phyloP scores from a whole-genome alignment of 2,888 invertebrate genomes.

The Griposia aprilina region DNA sequence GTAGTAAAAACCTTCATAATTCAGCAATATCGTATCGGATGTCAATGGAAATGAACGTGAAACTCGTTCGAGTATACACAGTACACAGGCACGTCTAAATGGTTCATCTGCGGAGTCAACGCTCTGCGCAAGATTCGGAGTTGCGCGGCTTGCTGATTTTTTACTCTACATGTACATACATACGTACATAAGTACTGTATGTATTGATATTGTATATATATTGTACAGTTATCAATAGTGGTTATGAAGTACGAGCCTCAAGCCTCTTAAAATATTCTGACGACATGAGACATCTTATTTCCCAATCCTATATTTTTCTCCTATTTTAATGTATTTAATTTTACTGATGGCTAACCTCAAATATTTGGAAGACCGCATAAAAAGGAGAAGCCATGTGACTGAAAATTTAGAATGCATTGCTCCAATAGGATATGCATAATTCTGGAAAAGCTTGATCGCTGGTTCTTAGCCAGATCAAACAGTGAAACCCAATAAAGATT shows the following conservation, averaged over 20 bases:
- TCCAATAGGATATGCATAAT: neutral
- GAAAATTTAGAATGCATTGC: neutral
- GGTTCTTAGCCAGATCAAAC: too few species aligned
- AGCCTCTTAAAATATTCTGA: neutral
- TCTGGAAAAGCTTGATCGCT: neutral
- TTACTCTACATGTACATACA: slow-evolving; percentile 51
- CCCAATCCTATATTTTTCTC: too few species aligned
- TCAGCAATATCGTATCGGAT: slow-evolving; percentile 2
- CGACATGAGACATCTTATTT: neutral
- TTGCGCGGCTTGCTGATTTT: slow-evolving; percentile 79
- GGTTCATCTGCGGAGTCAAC: slow-evolving; percentile 85
- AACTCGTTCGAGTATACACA: slow-evolving; percentile 82
- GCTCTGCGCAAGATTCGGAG: slow-evolving; percentile 81
- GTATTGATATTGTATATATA: slow-evolving; percentile 16
- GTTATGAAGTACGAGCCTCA: slow-evolving; percentile 20
- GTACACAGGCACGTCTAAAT: slow-evolving; percentile 77
- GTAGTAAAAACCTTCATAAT: neutral
- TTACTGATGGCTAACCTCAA: neutral
- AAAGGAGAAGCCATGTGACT: too few species aligned
- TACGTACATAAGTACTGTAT: slow-evolving; percentile 10
- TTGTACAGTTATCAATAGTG: slow-evolving; percentile 9
- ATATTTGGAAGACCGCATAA: neutral
- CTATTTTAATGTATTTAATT: neutral
- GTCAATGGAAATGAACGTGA: slow-evolving; percentile 76
- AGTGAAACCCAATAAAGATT: neutral